Evolutionary conservation across 2,113 vertebrate species (phyloP), one percentile per base, ranked within the genome.

Genomic region (Scomber japonicus): DNA sequence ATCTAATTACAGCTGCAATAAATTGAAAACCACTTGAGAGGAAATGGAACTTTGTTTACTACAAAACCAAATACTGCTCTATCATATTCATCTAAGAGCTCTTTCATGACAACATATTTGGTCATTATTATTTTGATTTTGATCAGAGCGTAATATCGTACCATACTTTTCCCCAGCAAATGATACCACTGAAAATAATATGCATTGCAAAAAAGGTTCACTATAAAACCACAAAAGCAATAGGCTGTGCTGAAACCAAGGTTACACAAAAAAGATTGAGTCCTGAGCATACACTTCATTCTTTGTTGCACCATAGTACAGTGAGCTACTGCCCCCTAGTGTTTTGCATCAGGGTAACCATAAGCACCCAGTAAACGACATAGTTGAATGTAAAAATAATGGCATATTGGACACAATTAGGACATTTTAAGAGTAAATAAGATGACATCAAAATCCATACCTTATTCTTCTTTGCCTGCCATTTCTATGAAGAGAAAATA

Each of bases 261-360:
- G 78, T 86, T 86, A 76, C 61, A 85, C 74, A 91, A 82, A 90
- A 90, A 91, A 92, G 89, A 71, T 48, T 12, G 45, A 62, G 59
- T 76, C 61, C 59, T 60, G n/a, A 54, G 61, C 44, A 56, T 70
- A 81, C 65, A 63, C 67, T 57, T 83, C 70, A 45, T 31, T 84
- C 88, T 93, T 91, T 91, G 87, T 90, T 85, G 61, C 48, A 73
- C 17, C 35, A 89, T 91, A 86, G 51, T 53, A 87, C 85, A 91
- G 92, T 93, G 86, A 91, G 87, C 77, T 95, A 95, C 93, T 96
- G 95, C 95, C 95, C 91, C 92, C 95, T 94, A 90, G 92, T 92
- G 94, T 31, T 60, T 19, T 0, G 46, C 4, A 71, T 50, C 24
- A 69, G 17, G 13, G 24, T 60, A 69, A 73, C 19, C 9, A 3